A percentile compares a stretch with the other conserved stretches of the same genome.
phyloP scores from a whole-genome alignment of 2,113 vertebrate species.

The Carettochelys insculpta region DNA sequence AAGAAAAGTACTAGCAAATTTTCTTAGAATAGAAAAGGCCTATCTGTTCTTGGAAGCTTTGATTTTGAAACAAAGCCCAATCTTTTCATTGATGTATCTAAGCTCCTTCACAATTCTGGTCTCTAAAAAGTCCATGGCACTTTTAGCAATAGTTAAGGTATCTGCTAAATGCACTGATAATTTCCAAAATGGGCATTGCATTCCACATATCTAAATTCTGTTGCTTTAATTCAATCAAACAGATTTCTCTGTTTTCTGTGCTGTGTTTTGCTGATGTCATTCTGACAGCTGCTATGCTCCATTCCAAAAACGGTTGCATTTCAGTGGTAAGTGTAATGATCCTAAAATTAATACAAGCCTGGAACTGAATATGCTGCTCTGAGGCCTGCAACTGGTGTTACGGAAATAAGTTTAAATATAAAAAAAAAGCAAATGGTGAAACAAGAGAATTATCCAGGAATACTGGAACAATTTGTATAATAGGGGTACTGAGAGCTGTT shows the following conservation, averaged over 20 bases:
- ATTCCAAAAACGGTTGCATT: background rate
- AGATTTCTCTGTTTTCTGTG: accelerated
- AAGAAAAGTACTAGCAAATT: background rate
- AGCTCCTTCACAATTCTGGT: background rate
- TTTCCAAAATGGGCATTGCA: background rate
- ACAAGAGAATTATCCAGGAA: background rate
- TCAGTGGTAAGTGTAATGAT: background rate
- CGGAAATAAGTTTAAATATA: background rate
- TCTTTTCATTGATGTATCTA: background rate
- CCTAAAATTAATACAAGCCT: background rate
- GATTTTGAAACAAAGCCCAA: background rate
- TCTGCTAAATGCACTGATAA: background rate
- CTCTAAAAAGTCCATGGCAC: background rate
- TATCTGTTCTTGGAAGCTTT: background rate
- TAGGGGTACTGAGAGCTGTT: too few relatives aligned
- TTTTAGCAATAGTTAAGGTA: background rate
- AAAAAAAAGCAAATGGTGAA: background rate
- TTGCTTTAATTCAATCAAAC: background rate
- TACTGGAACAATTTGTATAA: too few relatives aligned
- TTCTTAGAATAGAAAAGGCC: background rate
- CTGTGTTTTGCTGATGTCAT: background rate
- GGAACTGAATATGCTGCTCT: background rate
- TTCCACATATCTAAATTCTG: background rate
- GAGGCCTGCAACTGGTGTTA: background rate
- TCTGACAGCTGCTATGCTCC: background rate